phyloP scores from a whole-genome alignment of 1,140 invertebrate species.

The Aphelinus certus region DNA sequence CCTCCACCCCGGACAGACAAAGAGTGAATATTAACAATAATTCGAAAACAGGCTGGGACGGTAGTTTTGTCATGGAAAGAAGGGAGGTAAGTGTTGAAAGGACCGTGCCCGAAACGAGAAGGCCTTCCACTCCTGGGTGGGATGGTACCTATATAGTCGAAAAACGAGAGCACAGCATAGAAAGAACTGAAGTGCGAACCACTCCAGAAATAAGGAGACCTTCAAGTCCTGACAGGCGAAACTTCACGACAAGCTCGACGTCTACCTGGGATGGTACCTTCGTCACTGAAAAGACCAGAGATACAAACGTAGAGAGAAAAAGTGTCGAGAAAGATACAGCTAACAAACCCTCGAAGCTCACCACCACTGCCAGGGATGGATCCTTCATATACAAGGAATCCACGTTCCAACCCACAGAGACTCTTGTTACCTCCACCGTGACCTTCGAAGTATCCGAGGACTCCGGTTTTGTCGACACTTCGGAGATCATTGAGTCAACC shows the following conservation, averaged over 20 bases:
- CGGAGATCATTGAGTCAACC: too few relatives aligned
- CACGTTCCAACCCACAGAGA: too few relatives aligned
- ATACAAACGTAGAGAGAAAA: not conserved
- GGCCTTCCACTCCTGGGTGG: too few relatives aligned
- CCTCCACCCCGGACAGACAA: constrained; percentile 42
- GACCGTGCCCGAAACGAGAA: too few relatives aligned
- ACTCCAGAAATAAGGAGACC: not conserved
- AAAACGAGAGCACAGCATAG: not conserved
- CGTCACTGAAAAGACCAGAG: constrained; percentile 40
- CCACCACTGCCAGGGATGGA: constrained; percentile 26
- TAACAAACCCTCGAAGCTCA: not conserved
- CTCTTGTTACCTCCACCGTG: too few relatives aligned
- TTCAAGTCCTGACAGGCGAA: not conserved
- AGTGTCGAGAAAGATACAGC: not conserved
- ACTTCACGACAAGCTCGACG: constrained; percentile 12
- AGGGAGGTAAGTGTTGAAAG: too few relatives aligned
- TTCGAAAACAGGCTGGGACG: too few relatives aligned
- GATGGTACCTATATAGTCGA: not conserved
- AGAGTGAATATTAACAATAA: too few relatives aligned
- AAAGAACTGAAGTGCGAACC: too few relatives aligned
- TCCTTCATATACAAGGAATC: constrained; percentile 38
- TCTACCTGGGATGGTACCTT: constrained; percentile 54
- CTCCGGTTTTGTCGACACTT: too few relatives aligned
- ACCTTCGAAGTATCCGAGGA: not conserved
- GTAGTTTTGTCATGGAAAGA: too few relatives aligned